Conservation (phyloP, 2,113 vertebrate species). For the Sminthopsis crassicaudata region DNA sequence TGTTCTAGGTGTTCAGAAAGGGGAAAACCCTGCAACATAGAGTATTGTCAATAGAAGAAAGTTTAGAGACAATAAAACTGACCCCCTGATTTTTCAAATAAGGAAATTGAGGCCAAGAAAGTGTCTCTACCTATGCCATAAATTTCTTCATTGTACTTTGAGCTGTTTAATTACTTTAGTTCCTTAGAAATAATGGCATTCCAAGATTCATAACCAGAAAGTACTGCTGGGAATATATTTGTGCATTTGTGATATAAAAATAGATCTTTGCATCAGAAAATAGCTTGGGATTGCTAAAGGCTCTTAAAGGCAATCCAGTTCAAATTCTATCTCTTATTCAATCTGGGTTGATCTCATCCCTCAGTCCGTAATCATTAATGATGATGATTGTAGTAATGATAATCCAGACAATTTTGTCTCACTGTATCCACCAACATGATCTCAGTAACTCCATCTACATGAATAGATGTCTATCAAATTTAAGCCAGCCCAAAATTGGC, state of each 20-base stretch:
- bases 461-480: neutral
- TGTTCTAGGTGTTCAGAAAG: neutral
- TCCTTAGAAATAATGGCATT: neutral
- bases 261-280: neutral
- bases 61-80: neutral
- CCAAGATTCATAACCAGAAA: neutral
- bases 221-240: neutral
- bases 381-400: neutral
- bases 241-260: neutral
- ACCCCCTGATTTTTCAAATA: neutral
- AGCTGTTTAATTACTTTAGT: neutral
- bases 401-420: neutral
- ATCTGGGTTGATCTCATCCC: neutral
- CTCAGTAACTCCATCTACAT: neutral
- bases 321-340: neutral
- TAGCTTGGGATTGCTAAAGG: neutral
- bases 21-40: neutral
- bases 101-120: neutral
- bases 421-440: neutral
- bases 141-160: neutral
- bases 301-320: neutral
- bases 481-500: neutral
- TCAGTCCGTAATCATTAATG: neutral
- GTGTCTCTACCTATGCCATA: neutral
- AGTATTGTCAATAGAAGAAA: neutral